Conservation (phyloP, 2,113 vertebrate species). For the Blennius ocellaris region DNA sequence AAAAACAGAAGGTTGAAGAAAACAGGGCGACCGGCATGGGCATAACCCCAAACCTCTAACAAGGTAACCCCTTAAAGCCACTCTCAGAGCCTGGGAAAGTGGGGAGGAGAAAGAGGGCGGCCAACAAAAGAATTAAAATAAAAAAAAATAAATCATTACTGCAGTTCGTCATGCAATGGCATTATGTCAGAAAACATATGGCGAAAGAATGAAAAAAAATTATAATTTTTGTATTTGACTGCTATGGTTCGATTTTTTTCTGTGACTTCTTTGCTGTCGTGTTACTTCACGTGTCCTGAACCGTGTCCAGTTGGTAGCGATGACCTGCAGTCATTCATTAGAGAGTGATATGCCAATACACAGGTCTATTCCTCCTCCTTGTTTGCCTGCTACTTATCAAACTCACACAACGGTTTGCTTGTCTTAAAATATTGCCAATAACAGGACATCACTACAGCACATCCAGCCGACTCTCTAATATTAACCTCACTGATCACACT, state of each 20-base stretch:
- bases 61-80: constrained; percentile 68
- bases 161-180: constrained; percentile 20
- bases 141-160: constrained; percentile 25
- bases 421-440: constrained; percentile 18
- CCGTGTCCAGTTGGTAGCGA: not conserved
- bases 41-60: constrained; percentile 68
- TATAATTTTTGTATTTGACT: constrained; percentile 8
- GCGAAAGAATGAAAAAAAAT: not conserved
- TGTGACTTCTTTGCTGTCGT: constrained; percentile 3
- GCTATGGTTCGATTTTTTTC: not conserved
- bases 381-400: not conserved
- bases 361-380: not conserved
- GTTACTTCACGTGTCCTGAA: not conserved
- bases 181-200: constrained; percentile 3
- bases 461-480: not conserved
- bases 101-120: constrained; percentile 26
- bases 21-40: constrained; percentile 67
- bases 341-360: not conserved
- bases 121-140: constrained; percentile 18
- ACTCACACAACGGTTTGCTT: not conserved
- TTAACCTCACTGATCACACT: not conserved
- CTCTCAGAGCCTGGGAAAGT: constrained; percentile 68
- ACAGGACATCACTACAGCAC: not conserved
- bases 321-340: not conserved
- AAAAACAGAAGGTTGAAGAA: constrained; percentile 66